A percentile compares a stretch with the other conserved stretches of the same genome.
Evolutionary conservation across 2,113 vertebrate genomes (phyloP).

Genomic region (Rhabdomys dilectus): DNA sequence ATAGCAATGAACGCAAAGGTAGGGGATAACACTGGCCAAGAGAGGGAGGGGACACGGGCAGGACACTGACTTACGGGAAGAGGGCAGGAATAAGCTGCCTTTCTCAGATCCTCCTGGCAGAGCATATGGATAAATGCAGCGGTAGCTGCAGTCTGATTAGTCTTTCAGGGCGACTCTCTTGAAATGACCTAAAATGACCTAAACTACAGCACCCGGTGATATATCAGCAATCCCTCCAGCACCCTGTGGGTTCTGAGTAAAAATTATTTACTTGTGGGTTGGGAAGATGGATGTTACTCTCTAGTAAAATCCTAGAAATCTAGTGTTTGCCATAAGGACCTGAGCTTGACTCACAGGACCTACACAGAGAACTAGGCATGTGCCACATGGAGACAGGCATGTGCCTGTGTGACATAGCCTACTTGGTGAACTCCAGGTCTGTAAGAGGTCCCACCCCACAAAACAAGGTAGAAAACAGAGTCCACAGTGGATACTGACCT

Average conservation of each 20-base stretch:
- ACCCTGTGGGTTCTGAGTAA: neutral
- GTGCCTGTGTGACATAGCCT: neutral
- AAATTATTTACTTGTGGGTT: neutral
- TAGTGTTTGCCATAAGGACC: neutral
- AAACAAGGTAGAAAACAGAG: neutral
- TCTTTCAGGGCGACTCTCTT: neutral
- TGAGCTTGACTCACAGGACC: neutral
- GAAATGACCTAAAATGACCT: neutral
- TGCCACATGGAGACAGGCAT: neutral
- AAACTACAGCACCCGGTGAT: neutral
- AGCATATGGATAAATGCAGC: neutral
- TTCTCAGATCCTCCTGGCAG: neutral
- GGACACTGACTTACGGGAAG: neutral
- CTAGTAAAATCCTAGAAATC: too few relatives aligned
- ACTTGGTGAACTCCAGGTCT: neutral
- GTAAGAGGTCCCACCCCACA: neutral
- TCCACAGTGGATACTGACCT: neutral
- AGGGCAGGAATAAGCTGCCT: neutral
- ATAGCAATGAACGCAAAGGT: fast-evolving
- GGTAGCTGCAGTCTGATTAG: neutral
- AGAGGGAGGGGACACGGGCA: neutral
- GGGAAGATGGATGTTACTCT: neutral
- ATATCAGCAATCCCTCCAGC: neutral
- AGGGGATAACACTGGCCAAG: neutral
- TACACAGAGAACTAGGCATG: neutral